phyloP scores from a whole-genome alignment of 2,113 vertebrate genomes.

The Solenodon paradoxus region DNA sequence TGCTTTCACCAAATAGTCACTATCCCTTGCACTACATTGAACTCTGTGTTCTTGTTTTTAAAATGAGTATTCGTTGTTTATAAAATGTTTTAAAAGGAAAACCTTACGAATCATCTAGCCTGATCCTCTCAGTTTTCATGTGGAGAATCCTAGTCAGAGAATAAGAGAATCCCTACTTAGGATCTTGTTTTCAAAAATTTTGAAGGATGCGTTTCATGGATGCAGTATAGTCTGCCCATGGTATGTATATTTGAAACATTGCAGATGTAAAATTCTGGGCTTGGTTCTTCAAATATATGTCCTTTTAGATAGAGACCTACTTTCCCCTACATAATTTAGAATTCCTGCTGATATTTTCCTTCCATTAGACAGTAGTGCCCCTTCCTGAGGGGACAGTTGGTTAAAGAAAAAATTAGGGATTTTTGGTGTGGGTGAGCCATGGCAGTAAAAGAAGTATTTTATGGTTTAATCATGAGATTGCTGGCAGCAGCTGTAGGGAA shows the following conservation, averaged over 20 bases:
- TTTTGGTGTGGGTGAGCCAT: neutral
- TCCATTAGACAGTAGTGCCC: neutral
- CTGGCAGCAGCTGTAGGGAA: neutral
- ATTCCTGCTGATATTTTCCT: slow-evolving; percentile 29
- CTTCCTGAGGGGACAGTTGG: neutral
- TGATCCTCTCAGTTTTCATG: neutral
- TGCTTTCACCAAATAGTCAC: neutral
- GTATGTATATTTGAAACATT: neutral
- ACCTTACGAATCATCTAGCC: neutral
- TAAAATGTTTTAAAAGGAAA: neutral
- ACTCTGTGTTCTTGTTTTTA: neutral
- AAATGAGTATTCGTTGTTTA: neutral
- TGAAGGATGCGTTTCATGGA: neutral
- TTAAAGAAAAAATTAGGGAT: neutral
- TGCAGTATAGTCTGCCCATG: neutral
- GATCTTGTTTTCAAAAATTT: neutral
- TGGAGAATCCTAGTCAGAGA: neutral
- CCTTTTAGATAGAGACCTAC: slow-evolving; percentile 5
- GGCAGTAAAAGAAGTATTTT: neutral
- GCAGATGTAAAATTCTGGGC: neutral
- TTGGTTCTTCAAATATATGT: neutral
- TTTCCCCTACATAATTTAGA: neutral
- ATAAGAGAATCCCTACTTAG: neutral
- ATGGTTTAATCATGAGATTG: neutral
- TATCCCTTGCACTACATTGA: neutral